Conservation (phyloP, 2,113 vertebrate species). For the Corvus moneduloides region DNA sequence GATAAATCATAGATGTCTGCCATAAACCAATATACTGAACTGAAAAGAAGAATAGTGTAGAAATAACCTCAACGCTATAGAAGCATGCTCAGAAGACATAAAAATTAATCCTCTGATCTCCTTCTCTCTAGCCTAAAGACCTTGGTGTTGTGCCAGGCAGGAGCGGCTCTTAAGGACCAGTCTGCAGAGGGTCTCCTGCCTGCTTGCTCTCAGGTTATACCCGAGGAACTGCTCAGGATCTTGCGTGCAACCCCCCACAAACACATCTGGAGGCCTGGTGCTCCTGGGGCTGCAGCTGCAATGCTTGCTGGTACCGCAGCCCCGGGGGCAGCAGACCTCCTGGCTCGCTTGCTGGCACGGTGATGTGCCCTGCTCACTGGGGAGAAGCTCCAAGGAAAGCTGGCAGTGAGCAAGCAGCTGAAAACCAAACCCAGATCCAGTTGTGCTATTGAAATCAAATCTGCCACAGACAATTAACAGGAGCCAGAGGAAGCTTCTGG, state of each 20-base stretch:
- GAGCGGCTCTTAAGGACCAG: background rate
- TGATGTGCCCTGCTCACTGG: background rate
- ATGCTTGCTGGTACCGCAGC: background rate
- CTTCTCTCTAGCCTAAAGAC: background rate
- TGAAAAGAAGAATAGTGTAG: background rate
- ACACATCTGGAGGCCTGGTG: background rate
- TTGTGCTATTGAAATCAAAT: background rate
- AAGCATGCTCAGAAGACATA: background rate
- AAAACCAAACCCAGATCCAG: background rate
- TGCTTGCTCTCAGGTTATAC: background rate
- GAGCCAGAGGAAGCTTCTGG: background rate
- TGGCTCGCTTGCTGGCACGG: accelerated
- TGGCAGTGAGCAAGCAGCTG: background rate
- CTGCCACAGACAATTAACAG: background rate
- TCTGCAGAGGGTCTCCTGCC: background rate
- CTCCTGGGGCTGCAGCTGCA: background rate
- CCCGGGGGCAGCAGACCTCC: accelerated
- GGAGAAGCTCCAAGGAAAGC: background rate
- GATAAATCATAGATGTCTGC: background rate
- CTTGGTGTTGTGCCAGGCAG: background rate
- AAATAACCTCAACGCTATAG: background rate
- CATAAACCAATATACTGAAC: background rate
- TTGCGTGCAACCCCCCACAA: accelerated
- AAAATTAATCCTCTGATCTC: background rate
- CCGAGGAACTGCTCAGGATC: background rate